Evolutionary conservation across 2,888 invertebrate genomes (phyloP), one percentile per base, ranked within the genome.

Genomic region (Syritta pipiens): DNA sequence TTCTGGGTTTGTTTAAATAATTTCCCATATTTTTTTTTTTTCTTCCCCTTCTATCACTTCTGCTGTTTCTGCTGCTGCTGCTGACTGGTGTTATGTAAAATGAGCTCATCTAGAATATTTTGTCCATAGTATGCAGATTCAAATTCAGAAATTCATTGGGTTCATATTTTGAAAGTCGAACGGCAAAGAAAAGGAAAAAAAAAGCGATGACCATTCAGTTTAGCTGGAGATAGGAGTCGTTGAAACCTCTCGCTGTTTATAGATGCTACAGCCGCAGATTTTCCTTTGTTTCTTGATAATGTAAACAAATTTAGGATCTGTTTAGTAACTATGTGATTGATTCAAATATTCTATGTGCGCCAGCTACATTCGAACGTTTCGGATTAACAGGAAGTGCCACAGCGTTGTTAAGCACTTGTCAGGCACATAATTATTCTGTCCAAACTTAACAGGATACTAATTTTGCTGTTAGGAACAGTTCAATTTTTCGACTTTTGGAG

Each of bases 121-220:
- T 14, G 26, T n/a, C 17, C 19, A 17, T 28, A 4, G 40, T 26
- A 9, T 6, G 12, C 46, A 35, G 14, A 10, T n/a, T n/a, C n/a
- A 12, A 49, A 40, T 24, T 35, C 14, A n/a, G 22, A 49, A 51
- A 46, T 44, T 26, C 24, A 42, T 44, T 63, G 10, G 19, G 32
- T 17, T 26, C n/a, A 28, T 3, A 9, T 28, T 19, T 0, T n/a
- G 3, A 30, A 32, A 46, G 28, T 12, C 10, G 9, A 37, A 26
- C 17, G 44, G 46, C 30, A n/a, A n/a, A n/a, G n/a, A n/a, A n/a
- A n/a, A n/a, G n/a, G n/a, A n/a, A n/a, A n/a, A 55, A 12, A 10
- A 44, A 53, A 44, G 4, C 48, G 67, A 37, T 67, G 55, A 67
- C 5, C 46, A 7, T 1, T 53, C 32, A 12, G 10, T 65, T 51